A percentile compares a stretch with the other conserved stretches of the same genome.
Conservation (phyloP, 2,888 invertebrate genomes). For the Megamerina dolium region DNA sequence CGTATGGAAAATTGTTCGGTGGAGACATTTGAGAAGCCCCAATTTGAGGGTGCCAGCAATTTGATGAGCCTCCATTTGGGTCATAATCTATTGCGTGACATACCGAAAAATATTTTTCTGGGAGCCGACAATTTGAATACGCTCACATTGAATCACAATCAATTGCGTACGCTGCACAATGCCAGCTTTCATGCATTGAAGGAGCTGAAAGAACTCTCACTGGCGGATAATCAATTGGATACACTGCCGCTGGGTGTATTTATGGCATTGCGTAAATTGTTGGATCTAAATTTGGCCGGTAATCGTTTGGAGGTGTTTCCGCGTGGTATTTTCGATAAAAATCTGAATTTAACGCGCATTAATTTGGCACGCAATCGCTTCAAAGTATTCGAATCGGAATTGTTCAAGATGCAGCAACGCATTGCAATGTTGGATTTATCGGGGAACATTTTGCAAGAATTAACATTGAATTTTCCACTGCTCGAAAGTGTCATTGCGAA, state of each 20-base stretch:
- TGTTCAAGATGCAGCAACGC: slow-evolving; percentile 35
- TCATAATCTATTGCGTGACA: slow-evolving; percentile 37
- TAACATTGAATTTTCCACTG: slow-evolving; percentile 36
- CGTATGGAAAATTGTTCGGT: slow-evolving; percentile 45
- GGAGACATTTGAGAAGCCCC: slow-evolving; percentile 43
- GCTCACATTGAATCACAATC: slow-evolving; percentile 34
- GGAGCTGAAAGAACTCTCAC: slow-evolving; percentile 37
- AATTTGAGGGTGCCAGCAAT: slow-evolving; percentile 46
- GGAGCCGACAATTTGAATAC: slow-evolving; percentile 44
- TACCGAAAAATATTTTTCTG: slow-evolving; percentile 43
- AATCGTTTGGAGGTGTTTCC: slow-evolving; percentile 36
- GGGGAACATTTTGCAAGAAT: slow-evolving; percentile 38
- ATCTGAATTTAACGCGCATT: slow-evolving; percentile 37
- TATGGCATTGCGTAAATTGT: slow-evolving; percentile 32
- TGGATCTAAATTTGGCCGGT: slow-evolving; percentile 36
- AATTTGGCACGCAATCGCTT: slow-evolving; percentile 37
- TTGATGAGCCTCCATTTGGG: slow-evolving; percentile 40
- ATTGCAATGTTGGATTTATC: slow-evolving; percentile 38
- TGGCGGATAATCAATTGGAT: slow-evolving; percentile 36
- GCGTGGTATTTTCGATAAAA: slow-evolving; percentile 37
- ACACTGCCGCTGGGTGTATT: slow-evolving; percentile 33
- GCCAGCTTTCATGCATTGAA: slow-evolving; percentile 42
- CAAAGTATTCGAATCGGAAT: slow-evolving; percentile 35
- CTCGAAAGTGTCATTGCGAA: slow-evolving; percentile 32
- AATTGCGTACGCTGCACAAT: slow-evolving; percentile 33